Base-by-base conservation (phyloP, 2,113 vertebrate species). In the Nettapus auritus region DNA sequence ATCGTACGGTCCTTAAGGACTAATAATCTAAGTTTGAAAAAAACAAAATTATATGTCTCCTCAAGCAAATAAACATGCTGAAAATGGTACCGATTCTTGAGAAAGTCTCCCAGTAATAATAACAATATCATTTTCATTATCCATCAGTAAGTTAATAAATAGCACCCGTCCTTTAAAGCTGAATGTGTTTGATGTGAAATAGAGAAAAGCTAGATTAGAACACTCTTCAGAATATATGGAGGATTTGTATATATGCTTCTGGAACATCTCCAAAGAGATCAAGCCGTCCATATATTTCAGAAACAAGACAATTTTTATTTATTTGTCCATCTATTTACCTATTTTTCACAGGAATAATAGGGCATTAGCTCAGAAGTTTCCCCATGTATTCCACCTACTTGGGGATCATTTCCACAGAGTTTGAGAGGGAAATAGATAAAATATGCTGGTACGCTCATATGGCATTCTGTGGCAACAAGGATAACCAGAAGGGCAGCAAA, bases 401-500 rank as follows among this genome's bases (percentile, higher is more conserved):
- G 1, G 1, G 3, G 2, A 25, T 71, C 13, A n/a, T 11, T 55
- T 18, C 52, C 3, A 26, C 2, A 1, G 6, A 34, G 2, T 42
- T 34, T 55, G 9, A 5, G 5, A 81, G 7, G 5, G 7, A 80
- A 71, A 50, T 55, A 57, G 19, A 57, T 53, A 2, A 5, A 28
- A 33, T 44, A 8, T 57, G 20, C 10, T 46, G 34, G 12, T 57
- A 8, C 36, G 8, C 20, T 75, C 3, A 8, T 28, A 3, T 21
- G 18, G 4, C 9, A 60, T 22, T 4, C 21, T 64, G 28, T 14
- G 15, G 8, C 34, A 69, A 19, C 7, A 84, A 42, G 2, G 20
- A 22, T 64, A 56, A 36, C 4, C 33, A 52, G 64, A 64, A 46
- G 3, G 6, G 9, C 12, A 74, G 9, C 6, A 26, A 29, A 38